phyloP scores from a whole-genome alignment of 2,797 vertebrate genomes.

The Oceanodroma leucorhoa region DNA sequence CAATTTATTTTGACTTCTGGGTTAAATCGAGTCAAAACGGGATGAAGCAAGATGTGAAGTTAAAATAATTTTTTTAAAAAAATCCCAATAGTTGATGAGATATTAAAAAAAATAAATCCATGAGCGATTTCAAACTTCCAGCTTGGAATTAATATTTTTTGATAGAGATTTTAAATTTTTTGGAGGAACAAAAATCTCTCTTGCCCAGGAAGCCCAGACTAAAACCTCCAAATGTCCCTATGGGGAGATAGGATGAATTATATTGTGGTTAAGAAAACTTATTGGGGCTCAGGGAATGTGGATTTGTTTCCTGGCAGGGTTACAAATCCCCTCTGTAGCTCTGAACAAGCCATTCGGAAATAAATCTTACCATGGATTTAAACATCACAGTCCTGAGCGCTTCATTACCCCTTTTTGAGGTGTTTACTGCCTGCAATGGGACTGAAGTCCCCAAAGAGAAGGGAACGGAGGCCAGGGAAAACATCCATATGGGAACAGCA shows the following conservation, averaged over 20 bases:
- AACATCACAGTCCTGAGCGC: neutral
- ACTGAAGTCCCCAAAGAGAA: neutral
- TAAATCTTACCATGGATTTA: neutral
- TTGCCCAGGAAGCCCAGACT: neutral
- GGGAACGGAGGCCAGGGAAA: neutral
- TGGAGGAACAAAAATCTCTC: neutral
- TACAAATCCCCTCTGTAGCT: constrained; percentile 14
- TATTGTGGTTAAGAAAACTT: neutral
- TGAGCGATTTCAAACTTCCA: neutral
- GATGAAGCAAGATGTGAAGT: constrained; percentile 2
- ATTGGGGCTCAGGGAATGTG: neutral
- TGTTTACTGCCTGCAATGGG: constrained; percentile 4
- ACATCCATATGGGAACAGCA: neutral
- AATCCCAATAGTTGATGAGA: neutral
- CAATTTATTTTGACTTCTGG: constrained; percentile 23
- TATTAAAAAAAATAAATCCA: neutral
- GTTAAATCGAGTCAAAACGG: neutral
- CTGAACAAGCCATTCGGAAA: constrained; percentile 18
- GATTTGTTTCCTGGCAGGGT: constrained; percentile 33
- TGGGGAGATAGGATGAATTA: neutral
- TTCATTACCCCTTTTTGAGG: constrained; percentile 18
- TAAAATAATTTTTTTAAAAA: neutral
- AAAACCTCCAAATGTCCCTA: neutral
- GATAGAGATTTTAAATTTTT: neutral
- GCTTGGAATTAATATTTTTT: neutral